Evolutionary conservation across 1,140 invertebrate species (phyloP), one percentile per base, ranked within the genome.

Genomic region (Lycorma delicatula): DNA sequence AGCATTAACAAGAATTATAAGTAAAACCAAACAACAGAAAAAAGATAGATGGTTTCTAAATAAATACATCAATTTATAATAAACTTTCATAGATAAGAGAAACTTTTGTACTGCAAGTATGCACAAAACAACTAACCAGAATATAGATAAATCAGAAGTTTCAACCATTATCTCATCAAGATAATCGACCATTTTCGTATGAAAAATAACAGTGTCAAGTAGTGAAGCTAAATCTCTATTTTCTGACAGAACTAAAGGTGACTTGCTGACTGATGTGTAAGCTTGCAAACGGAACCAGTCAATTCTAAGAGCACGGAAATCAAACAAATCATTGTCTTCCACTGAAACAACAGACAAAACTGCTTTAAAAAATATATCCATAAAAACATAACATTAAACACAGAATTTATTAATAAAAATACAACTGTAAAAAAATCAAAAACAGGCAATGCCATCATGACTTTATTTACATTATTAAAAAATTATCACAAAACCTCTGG

Each of bases 241-340:
- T 65, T 96, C 91, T n/a, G 82, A 79, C 2, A 98, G 78, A 67
- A 81, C 82, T 57, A 98, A 77, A 38, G 82, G 82, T 20, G 89
- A 84, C 72, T 93, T 93, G 44, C 77, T 78, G 27, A 92, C 83
- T 59, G 93, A 96, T 65, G 92, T 89, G 68, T 93, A 97, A 1
- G 94, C 90, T 76, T 98, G 97, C 20, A 99, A 75, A 63, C 97
- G 80, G 68, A 96, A 94, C 97, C 97, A 99, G 73, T 99, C 97
- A 26, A 98, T 70, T 27, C 97, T 80, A 55, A 99, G 85, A 12
- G 91, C 91, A 65, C 92, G 79, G 68, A 99, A 97, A 74, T 98
- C 94, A 79, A 98, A 97, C 0, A 93, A 68, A 70, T 97, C 91
- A 76, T 95, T 97, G 20, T 94, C 93, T 74, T 98, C 94, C 47